A percentile compares a stretch with the other conserved stretches of the same genome.
Evolutionary conservation across 2,888 invertebrate genomes (phyloP).

Genomic region (Atethmia centrago): DNA sequence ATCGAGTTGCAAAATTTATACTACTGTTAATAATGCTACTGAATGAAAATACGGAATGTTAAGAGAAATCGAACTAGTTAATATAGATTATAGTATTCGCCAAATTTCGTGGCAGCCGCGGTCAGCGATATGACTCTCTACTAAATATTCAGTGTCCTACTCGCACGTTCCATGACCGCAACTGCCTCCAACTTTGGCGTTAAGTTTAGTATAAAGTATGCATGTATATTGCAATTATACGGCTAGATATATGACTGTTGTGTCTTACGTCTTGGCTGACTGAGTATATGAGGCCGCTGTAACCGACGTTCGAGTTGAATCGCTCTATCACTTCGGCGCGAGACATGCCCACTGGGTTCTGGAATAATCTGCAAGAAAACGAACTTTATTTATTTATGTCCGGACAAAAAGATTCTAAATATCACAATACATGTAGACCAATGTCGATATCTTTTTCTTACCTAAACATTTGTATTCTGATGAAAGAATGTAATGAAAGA

Average conservation of each 20-base stretch:
- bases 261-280: constrained; percentile 97
- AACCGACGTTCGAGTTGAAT: constrained; percentile 99
- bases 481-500: too few relatives aligned
- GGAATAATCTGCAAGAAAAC: constrained; percentile 85
- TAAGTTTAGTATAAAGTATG: constrained; percentile 55
- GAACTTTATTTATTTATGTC: background rate
- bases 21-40: constrained; percentile 12
- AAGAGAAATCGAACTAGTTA: constrained; percentile 27
- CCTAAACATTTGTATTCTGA: too few relatives aligned
- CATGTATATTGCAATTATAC: constrained; percentile 53
- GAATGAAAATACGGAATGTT: constrained; percentile 20
- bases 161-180: constrained; percentile 7
- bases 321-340: constrained; percentile 96
- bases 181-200: background rate
- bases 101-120: background rate
- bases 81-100: background rate
- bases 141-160: background rate
- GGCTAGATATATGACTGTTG: constrained; percentile 11
- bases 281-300: constrained; percentile 98
- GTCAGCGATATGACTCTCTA: constrained; percentile 20
- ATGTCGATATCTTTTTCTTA: background rate
- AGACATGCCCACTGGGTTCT: constrained; percentile 89
- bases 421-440: background rate
- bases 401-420: background rate
- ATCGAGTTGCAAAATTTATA: constrained; percentile 1